Evolutionary conservation across 1,140 invertebrate genomes (phyloP), one percentile per base, ranked within the genome.

Genomic region (Eubasilissa regina): DNA sequence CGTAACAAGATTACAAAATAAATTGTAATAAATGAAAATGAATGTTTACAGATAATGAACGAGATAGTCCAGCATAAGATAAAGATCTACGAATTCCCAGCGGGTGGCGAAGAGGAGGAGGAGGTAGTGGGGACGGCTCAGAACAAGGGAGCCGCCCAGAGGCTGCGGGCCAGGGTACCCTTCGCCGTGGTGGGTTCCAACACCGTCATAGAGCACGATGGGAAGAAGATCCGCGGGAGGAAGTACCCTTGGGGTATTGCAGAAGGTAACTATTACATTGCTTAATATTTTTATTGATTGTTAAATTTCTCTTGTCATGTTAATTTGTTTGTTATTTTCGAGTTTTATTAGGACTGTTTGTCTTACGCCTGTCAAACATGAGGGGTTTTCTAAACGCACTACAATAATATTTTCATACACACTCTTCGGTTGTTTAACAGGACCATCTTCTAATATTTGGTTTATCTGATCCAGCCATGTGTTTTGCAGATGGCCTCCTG

Each of bases 161-260:
- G 92, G 82, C 87, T 98, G 79, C 93, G 94, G 81, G 93, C 94
- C 66, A 91, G 96, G 84, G 95, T 99, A 62, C 99, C 99, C 73
- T 99, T 99, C 89, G 98, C 98, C 15, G 97, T 99, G 25, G 97
- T 99, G n/a, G 98, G 98, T 45, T 98, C 98, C 79, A 99, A 99
- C 87, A 94, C 95, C 15, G 94, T 99, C 17, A 94, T 98, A 66
- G 97, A 99, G 87, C 89, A 93, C 21, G 95, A 98, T 79, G 95
- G 95, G 12, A 94, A 94, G 83, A 96, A 96, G 87, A 87, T 97
- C 1, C 91, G 97, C 56, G 98, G 97, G 15, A 91, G 98, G 83
- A 96, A 97, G 86, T 99, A 99, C 90, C 98, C 98, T 7, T 99
- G 98, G 98, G 98, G 98, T 75, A 90, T 98, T 53, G 98, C 98